Conservation (phyloP, 2,888 invertebrate genomes). For the Callyntrura guangdongensis region DNA sequence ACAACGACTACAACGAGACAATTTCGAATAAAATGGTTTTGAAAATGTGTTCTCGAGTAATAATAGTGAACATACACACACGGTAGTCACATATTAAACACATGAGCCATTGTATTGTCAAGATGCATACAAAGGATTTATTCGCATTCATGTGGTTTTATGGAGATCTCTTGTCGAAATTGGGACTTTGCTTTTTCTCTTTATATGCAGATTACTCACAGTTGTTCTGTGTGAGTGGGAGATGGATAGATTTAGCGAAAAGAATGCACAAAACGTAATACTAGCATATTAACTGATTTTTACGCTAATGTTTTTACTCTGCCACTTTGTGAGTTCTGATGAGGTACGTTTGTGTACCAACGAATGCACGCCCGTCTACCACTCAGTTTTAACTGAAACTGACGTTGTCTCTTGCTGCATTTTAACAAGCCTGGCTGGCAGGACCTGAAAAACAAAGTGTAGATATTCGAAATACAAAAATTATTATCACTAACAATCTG, state of each 20-base stretch:
- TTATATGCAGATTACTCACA: constrained; percentile 62
- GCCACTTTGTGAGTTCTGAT: not conserved
- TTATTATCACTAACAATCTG: constrained; percentile 58
- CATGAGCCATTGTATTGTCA: no score
- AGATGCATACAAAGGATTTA: constrained; percentile 51
- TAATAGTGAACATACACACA: not conserved
- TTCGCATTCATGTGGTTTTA: constrained; percentile 71
- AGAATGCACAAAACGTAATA: not conserved
- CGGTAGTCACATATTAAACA: not conserved
- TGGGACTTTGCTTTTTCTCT: constrained; percentile 61
- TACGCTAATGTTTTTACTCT: not conserved
- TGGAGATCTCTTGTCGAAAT: constrained; percentile 69
- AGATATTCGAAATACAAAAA: constrained; percentile 29
- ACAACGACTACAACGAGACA: constrained; percentile 6
- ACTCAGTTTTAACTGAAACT: no score
- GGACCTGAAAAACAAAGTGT: not conserved
- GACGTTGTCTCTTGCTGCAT: no score
- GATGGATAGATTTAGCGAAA: constrained; percentile 23
- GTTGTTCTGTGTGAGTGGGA: not conserved
- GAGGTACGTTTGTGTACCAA: not conserved
- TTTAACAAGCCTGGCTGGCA: not conserved
- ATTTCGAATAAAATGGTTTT: not conserved
- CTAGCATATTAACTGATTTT: constrained; percentile 24
- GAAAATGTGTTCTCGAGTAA: not conserved
- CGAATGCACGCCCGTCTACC: not conserved